Percentiles rank a stretch among this genome's conserved stretches.
Evolutionary conservation across 1,140 invertebrate species (phyloP).

Genomic region (Aphelinus certus): DNA sequence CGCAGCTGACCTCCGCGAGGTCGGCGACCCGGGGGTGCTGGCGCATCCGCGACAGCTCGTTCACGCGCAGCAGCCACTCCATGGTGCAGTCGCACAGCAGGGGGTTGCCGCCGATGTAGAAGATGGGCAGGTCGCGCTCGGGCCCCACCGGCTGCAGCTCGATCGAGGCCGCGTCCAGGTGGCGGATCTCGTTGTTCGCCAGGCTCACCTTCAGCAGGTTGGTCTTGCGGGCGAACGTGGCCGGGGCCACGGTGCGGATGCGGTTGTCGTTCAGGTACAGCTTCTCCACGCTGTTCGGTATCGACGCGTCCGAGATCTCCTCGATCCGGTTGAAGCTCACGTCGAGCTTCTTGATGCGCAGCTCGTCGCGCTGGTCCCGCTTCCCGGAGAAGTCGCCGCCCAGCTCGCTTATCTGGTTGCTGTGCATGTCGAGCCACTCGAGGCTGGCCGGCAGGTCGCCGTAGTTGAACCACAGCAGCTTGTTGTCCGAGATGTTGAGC

Average conservation of each 20-base stretch:
- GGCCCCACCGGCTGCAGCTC: constrained; percentile 73
- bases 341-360: constrained; percentile 79
- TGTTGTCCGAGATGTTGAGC: constrained; percentile 93
- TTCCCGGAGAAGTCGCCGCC: constrained; percentile 74
- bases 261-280: constrained; percentile 81
- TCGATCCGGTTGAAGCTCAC: constrained; percentile 78
- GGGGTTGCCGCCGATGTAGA: constrained; percentile 84
- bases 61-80: constrained; percentile 85
- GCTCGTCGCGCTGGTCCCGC: constrained; percentile 68
- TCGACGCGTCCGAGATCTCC: constrained; percentile 72
- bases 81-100: constrained; percentile 86
- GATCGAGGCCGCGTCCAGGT: constrained; percentile 77
- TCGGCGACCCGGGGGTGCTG: constrained; percentile 92
- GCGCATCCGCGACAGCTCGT: constrained; percentile 74
- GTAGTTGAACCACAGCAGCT: constrained; percentile 90
- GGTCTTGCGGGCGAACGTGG: constrained; percentile 77
- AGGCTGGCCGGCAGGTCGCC: constrained; percentile 81
- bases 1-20: constrained; percentile 89
- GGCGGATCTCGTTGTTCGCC: constrained; percentile 78
- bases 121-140: constrained; percentile 75
- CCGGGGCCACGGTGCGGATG: constrained; percentile 74
- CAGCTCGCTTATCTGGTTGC: constrained; percentile 85
- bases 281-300: constrained; percentile 79
- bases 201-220: constrained; percentile 79
- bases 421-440: constrained; percentile 90